A percentile compares a stretch with the other conserved stretches of the same genome.
phyloP scores from a whole-genome alignment of 2,113 vertebrate genomes.

The Centropus bengalensis region DNA sequence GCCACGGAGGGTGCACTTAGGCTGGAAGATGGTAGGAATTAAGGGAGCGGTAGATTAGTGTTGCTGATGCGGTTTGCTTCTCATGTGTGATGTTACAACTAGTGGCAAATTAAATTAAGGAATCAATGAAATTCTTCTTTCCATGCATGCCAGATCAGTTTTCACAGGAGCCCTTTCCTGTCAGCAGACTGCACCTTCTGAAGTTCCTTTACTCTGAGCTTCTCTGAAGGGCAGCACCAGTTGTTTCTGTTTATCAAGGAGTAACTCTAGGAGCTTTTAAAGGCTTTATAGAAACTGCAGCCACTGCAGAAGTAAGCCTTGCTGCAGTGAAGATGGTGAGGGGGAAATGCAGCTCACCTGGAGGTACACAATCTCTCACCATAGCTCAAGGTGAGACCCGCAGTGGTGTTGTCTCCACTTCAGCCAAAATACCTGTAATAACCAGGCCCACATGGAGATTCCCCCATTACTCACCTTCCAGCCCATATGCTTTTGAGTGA shows the following conservation, averaged over 20 bases:
- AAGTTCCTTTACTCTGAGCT: not conserved
- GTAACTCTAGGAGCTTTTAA: not conserved
- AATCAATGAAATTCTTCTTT: not conserved
- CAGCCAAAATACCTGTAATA: not conserved
- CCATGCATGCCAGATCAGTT: not conserved
- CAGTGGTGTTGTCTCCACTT: not conserved
- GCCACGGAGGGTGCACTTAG: accelerated
- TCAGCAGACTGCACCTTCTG: not conserved
- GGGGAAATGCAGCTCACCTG: not conserved
- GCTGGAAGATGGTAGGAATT: not conserved
- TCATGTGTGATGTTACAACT: not conserved
- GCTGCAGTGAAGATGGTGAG: not conserved
- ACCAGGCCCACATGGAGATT: not conserved
- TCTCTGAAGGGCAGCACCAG: not conserved
- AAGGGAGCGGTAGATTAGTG: accelerated
- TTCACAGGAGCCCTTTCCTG: not conserved
- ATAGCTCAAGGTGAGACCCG: not conserved
- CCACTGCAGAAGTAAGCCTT: not conserved
- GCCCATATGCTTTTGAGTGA: not conserved
- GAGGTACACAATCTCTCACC: not conserved
- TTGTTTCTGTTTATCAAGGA: not conserved
- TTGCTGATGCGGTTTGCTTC: not conserved
- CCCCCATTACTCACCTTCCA: not conserved
- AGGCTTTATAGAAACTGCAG: not conserved
- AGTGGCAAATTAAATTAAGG: not conserved